Conservation (phyloP, 2,888 invertebrate species). For the Desoria tigrina region DNA sequence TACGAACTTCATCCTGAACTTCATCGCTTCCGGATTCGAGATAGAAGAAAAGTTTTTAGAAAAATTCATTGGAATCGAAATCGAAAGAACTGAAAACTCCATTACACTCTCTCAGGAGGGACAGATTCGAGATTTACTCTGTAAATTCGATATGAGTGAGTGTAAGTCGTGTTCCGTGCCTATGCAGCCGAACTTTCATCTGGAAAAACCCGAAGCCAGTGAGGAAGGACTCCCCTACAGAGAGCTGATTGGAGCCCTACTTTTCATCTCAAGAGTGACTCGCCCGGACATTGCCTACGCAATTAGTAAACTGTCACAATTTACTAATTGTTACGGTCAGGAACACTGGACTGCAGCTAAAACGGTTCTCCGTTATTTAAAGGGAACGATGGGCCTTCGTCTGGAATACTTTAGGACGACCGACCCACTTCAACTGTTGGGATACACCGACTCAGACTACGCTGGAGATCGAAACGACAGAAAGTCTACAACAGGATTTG, state of each 20-base stretch:
- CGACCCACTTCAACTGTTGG: background rate
- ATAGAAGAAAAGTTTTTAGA: background rate
- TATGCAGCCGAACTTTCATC: slow-evolving; percentile 21
- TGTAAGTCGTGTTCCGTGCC: slow-evolving; percentile 25
- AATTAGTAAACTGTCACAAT: slow-evolving; percentile 45
- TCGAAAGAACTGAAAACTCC: slow-evolving; percentile 28
- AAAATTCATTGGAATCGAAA: too few species aligned
- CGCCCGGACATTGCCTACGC: slow-evolving; percentile 51
- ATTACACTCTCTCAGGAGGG: slow-evolving; percentile 27
- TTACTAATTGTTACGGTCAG: slow-evolving; percentile 3
- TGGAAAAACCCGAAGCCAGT: background rate
- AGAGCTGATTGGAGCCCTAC: slow-evolving; percentile 46
- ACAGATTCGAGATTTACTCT: slow-evolving; percentile 13
- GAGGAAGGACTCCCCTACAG: slow-evolving; percentile 31
- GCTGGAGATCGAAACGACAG: slow-evolving; percentile 35
- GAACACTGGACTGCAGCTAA: background rate
- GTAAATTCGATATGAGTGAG: slow-evolving; percentile 27
- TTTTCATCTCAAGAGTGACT: slow-evolving; percentile 44
- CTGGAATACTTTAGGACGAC: too few species aligned
- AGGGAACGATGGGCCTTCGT: slow-evolving; percentile 4
- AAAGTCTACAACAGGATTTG: slow-evolving; percentile 46
- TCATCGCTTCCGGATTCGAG: slow-evolving; percentile 4
- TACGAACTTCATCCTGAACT: slow-evolving; percentile 2
- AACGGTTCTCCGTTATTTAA: background rate
- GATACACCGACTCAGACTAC: slow-evolving; percentile 49